Evolutionary conservation across 2,113 vertebrate species (phyloP), one percentile per base, ranked within the genome.

Genomic region (Pygoscelis adeliae): DNA sequence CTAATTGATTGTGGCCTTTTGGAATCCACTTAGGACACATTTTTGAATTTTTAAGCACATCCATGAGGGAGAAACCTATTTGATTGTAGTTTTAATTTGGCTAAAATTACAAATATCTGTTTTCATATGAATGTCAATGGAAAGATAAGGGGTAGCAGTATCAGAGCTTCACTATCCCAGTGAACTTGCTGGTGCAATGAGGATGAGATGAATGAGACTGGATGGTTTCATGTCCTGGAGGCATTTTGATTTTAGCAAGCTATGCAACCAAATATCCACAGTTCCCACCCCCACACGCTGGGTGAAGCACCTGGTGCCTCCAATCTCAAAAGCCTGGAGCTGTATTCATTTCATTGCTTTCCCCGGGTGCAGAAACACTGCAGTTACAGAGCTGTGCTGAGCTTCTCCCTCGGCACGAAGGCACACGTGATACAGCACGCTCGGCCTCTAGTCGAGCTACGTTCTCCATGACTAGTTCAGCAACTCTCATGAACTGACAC

Each of bases 391-490:
- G 7, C 27, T n/a, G 34, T 67, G 66, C 65, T 81, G 61, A 87
- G 40, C 65, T 52, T 47, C 26, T 56, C 42, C 61, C 61, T 65
- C 0, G 2, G 42, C 6, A 1, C 2, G 0, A 58, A 26, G 82
- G 47, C 15, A 58, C 1, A 0, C 2, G 23, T 46, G 61, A 15
- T 11, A 32, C 21, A 36, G 20, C 30, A 52, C 2, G 0, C n/a
- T 50, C 3, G 0, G 63, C 38, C 46, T 66, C 32, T 80, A 13
- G 1, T 8, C 13, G 3, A 53, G 38, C 52, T 53, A 4, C 0
- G 0, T 36, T 63, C 29, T 83, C 69, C 81, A 44, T 17, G 22
- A 6, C 55, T 67, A 42, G 46, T 53, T 78, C 34, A 53, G 42
- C 20, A 17, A 6, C 0, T 1, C 67, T 65, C 19, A 0, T 69